Conservation (phyloP, 2,113 vertebrate genomes). For the Misgurnus anguillicaudatus region DNA sequence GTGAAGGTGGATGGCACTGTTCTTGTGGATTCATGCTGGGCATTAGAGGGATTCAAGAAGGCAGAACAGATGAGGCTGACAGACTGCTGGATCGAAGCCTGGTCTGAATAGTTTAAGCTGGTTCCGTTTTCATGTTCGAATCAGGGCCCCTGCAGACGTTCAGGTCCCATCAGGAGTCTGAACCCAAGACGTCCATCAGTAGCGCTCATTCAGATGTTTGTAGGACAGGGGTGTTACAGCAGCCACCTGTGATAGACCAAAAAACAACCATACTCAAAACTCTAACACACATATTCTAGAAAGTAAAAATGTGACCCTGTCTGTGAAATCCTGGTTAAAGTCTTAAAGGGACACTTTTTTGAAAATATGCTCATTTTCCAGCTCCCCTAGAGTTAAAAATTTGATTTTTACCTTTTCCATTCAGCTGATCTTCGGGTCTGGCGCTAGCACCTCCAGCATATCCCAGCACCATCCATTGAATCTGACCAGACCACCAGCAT, state of each 20-base stretch:
- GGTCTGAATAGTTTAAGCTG: slow-evolving; percentile 32
- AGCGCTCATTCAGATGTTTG: slow-evolving; percentile 68
- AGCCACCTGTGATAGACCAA: slow-evolving; percentile 60
- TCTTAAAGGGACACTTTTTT: no score
- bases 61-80: slow-evolving; percentile 48
- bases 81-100: slow-evolving; percentile 44
- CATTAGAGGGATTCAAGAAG: background rate
- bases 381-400: no score
- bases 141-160: slow-evolving; percentile 24
- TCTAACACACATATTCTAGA: background rate
- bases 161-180: slow-evolving; percentile 18
- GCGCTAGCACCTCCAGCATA: no score
- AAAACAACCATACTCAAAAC: slow-evolving; percentile 24
- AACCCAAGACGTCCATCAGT: slow-evolving; percentile 56
- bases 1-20: slow-evolving; percentile 43
- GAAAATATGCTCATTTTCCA: no score
- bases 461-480: no score
- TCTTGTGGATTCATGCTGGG: slow-evolving; percentile 61
- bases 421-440: no score
- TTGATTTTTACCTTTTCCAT: no score
- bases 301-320: no score
- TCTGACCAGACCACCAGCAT: no score
- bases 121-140: slow-evolving; percentile 38
- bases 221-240: slow-evolving; percentile 72
- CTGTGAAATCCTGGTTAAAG: no score